These are phyloP conservation scores for Uloborus plumipes DNA, from an alignment of 2,888 invertebrate species.

Conservation along the genomic window DNA sequence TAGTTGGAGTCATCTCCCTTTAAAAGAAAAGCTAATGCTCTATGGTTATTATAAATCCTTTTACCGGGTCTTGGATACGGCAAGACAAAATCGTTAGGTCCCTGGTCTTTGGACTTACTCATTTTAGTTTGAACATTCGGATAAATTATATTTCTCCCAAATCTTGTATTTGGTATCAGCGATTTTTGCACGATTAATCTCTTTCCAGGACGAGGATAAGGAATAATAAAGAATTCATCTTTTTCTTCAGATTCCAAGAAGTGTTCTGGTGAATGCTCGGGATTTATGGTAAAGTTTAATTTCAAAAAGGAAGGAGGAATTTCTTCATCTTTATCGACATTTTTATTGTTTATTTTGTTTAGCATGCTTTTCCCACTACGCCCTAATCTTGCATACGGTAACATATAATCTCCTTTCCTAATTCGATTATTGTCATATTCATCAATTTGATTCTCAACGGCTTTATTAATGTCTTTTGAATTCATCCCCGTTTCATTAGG, in stretches of 20 bases:
- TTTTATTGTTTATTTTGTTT: not conserved
- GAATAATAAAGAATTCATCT: conserved; percentile 1
- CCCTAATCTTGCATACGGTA: conserved; percentile 7
- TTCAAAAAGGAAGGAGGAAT: not conserved
- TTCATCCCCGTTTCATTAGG: too few relatives aligned
- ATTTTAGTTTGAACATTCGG: not conserved
- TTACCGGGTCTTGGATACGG: conserved; percentile 33
- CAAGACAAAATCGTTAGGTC: not conserved
- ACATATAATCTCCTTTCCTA: not conserved
- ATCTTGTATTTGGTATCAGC: too few relatives aligned
- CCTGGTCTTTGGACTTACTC: not conserved
- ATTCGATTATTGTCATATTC: not conserved
- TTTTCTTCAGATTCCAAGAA: not conserved
- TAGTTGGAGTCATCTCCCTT: not conserved
- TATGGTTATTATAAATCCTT: not conserved
- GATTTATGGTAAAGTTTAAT: not conserved
- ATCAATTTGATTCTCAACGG: not conserved
- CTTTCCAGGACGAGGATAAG: conserved; percentile 11
- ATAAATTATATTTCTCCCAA: too few relatives aligned
- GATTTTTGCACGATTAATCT: not conserved
- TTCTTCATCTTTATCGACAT: not conserved
- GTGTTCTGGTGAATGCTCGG: not conserved
- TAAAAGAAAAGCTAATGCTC: not conserved
- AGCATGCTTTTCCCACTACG: not conserved
- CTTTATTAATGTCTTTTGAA: too few relatives aligned